A percentile compares a stretch with the other conserved stretches of the same genome.
Conservation (phyloP, 2,888 invertebrate genomes). For the Drosophila falleni region DNA sequence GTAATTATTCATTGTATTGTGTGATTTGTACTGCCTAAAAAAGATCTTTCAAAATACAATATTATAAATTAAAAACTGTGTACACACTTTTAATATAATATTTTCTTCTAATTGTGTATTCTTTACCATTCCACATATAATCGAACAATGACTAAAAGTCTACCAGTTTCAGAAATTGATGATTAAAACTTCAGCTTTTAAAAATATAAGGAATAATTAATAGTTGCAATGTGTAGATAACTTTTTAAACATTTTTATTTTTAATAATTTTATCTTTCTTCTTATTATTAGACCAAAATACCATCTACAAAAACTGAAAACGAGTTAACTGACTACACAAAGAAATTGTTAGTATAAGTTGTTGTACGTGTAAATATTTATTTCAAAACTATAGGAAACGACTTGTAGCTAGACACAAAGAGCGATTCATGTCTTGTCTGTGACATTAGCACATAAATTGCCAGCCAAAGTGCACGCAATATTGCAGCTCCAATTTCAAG, state of each 20-base stretch:
- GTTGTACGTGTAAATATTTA: slow-evolving; percentile 55
- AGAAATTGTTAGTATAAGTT: not conserved
- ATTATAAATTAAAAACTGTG: too few species aligned
- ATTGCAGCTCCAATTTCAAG: slow-evolving; percentile 13
- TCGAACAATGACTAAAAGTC: too few species aligned
- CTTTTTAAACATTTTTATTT: too few species aligned
- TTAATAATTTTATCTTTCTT: not conserved
- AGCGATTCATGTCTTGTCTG: slow-evolving; percentile 34
- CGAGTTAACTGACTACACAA: not conserved
- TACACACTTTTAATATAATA: too few species aligned
- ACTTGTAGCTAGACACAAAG: slow-evolving; percentile 22
- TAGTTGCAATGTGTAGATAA: too few species aligned
- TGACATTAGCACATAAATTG: slow-evolving; percentile 71
- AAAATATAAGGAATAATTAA: too few species aligned
- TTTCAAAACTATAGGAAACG: slow-evolving; percentile 20
- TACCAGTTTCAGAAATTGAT: too few species aligned
- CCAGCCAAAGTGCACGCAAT: slow-evolving; percentile 59
- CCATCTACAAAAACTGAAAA: not conserved
- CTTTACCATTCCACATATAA: too few species aligned
- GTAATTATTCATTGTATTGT: slow-evolving; percentile 45
- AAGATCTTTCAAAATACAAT: too few species aligned
- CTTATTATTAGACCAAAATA: not conserved
- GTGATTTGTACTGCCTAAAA: too few species aligned
- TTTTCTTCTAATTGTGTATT: too few species aligned
- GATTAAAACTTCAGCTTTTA: too few species aligned